phyloP scores from a whole-genome alignment of 2,113 vertebrate species.

The Euleptes europaea region DNA sequence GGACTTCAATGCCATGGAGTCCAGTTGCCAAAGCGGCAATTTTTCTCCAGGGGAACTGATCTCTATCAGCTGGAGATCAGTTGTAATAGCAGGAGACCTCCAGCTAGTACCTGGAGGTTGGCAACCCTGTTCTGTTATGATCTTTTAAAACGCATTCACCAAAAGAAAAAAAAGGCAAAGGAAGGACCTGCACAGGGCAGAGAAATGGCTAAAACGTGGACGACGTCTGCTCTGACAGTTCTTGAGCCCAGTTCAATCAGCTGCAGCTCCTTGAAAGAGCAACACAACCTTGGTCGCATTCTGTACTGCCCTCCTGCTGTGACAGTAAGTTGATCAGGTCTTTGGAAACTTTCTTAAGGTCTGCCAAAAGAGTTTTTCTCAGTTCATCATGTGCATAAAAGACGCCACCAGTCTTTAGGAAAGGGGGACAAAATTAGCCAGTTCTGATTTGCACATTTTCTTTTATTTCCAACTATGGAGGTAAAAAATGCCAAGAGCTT shows the following conservation, averaged over 20 bases:
- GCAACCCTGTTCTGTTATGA: too few relatives aligned
- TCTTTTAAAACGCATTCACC: not conserved
- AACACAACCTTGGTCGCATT: not conserved
- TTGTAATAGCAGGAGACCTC: too few relatives aligned
- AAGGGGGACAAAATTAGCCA: not conserved
- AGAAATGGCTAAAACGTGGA: not conserved
- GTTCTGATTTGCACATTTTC: not conserved
- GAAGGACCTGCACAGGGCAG: not conserved
- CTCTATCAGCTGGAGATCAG: too few relatives aligned
- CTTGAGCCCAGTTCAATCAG: not conserved
- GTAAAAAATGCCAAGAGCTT: not conserved
- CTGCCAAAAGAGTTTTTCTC: not conserved
- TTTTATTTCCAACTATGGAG: not conserved
- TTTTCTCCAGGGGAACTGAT: too few relatives aligned
- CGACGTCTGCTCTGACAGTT: not conserved
- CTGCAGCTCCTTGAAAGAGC: not conserved
- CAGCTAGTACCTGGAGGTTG: too few relatives aligned
- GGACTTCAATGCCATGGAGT: too few relatives aligned
- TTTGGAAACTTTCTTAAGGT: slow-evolving; percentile 9
- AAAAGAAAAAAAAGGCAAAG: not conserved
- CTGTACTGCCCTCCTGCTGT: not conserved
- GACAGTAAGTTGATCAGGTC: not conserved
- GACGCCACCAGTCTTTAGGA: not conserved
- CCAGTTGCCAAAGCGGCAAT: too few relatives aligned
- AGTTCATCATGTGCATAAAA: not conserved